Conservation (phyloP, 2,888 invertebrate species). For the Theristus sp. region DNA sequence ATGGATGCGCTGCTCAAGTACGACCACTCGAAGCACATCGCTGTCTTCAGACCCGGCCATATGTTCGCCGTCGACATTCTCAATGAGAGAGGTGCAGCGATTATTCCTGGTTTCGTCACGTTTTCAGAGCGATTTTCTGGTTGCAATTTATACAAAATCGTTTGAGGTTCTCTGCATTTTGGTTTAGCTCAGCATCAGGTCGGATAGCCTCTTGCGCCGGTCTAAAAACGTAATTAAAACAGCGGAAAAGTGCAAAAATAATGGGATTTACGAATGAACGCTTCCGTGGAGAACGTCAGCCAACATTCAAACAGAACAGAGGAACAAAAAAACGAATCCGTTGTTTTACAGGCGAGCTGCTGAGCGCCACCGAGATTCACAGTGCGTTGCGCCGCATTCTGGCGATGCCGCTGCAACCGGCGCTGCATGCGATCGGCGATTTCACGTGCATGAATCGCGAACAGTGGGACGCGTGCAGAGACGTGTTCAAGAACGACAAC, state of each 20-base stretch:
- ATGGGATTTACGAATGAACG: too few relatives aligned
- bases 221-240: too few relatives aligned
- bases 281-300: background rate
- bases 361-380: background rate
- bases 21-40: conserved; percentile 52
- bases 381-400: background rate
- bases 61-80: conserved; percentile 76
- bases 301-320: too few relatives aligned
- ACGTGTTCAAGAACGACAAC: conserved; percentile 39
- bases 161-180: background rate
- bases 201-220: too few relatives aligned
- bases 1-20: conserved; percentile 41
- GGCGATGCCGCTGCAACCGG: conserved; percentile 33
- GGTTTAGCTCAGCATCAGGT: too few relatives aligned
- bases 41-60: conserved; percentile 65
- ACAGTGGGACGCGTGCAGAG: conserved; percentile 59
- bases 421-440: conserved; percentile 49
- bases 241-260: too few relatives aligned
- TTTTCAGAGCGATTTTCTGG: too few relatives aligned
- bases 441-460: conserved; percentile 67
- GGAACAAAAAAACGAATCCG: too few relatives aligned
- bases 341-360: background rate
- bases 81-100: conserved; percentile 45
- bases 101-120: too few relatives aligned
- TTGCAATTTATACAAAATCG: too few relatives aligned